A percentile compares a stretch with the other conserved stretches of the same genome.
These are phyloP conservation scores for Merodon equestris DNA, from an alignment of 2,888 invertebrate genomes.

Conservation along the genomic window DNA sequence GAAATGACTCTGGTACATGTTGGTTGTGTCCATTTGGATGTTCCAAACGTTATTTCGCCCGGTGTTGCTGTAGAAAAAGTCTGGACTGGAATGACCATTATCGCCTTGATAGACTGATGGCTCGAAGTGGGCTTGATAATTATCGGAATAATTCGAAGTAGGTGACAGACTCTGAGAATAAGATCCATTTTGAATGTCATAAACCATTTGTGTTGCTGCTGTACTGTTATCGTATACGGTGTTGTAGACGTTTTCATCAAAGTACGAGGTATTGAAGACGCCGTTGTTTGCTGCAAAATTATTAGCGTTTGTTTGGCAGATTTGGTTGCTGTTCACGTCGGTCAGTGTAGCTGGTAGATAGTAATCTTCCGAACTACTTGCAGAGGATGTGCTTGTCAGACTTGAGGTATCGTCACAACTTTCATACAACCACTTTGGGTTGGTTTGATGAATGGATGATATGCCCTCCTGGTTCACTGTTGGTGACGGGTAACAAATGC, in stretches of 20 bases:
- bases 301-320: conserved; percentile 18
- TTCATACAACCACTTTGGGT: conserved; percentile 74
- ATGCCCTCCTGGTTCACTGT: conserved; percentile 25
- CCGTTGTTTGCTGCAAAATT: conserved; percentile 28
- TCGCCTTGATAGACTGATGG: conserved; percentile 67
- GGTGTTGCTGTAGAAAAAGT: conserved; percentile 77
- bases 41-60: conserved; percentile 77
- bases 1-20: conserved; percentile 46
- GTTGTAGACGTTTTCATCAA: conserved; percentile 65
- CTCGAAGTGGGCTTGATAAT: conserved; percentile 40
- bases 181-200: conserved; percentile 31
- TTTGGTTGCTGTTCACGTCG: conserved; percentile 24
- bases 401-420: conserved; percentile 78
- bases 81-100: conserved; percentile 71
- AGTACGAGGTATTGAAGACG: conserved; percentile 50
- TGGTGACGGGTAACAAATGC: conserved; percentile 32
- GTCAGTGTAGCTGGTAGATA: conserved; percentile 71
- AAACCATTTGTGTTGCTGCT: conserved; percentile 8
- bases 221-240: conserved; percentile 48
- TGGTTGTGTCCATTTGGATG: conserved; percentile 74
- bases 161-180: conserved; percentile 44
- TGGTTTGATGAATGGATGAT: conserved; percentile 23
- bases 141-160: conserved; percentile 33
- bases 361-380: conserved; percentile 76
- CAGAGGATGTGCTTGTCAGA: conserved; percentile 76